Evolutionary conservation across 2,888 invertebrate species (phyloP).

Genomic region (Crocallis elinguaria): DNA sequence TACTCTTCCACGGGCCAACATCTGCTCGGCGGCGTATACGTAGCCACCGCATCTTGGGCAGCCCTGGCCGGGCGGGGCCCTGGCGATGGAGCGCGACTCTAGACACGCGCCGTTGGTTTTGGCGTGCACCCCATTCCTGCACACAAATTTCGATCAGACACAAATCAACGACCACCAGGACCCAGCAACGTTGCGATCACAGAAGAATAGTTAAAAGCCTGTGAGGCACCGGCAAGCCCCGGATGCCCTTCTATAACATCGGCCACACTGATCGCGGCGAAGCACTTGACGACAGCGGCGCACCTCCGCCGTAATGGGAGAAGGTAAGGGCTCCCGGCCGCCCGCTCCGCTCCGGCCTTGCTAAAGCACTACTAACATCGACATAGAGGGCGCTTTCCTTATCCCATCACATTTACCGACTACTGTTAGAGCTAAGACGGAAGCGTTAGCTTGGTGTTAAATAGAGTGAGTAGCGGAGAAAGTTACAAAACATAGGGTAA

Average conservation of each 20-base stretch:
- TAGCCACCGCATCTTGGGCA: conserved; percentile 95
- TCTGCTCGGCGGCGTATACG: conserved; percentile 96
- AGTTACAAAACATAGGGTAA: conserved; percentile 70
- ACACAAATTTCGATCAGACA: conserved; percentile 55
- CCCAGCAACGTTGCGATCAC: conserved; percentile 71
- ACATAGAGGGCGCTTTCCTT: conserved; percentile 90
- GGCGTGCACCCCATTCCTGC: conserved; percentile 72
- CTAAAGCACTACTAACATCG: conserved; percentile 68
- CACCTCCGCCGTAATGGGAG: conserved; percentile 86
- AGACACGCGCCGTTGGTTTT: conserved; percentile 87
- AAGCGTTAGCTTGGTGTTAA: conserved; percentile 80
- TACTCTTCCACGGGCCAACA: conserved; percentile 95
- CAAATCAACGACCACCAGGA: conserved; percentile 40
- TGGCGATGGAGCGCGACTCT: conserved; percentile 90
- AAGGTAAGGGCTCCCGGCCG: conserved; percentile 84
- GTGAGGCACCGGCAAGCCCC: conserved; percentile 64
- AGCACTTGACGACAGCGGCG: conserved; percentile 79
- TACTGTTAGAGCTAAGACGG: conserved; percentile 74
- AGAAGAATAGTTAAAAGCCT: conserved; percentile 82
- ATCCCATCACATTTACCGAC: conserved; percentile 87
- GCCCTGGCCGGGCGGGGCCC: conserved; percentile 93
- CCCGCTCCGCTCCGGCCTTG: conserved; percentile 80
- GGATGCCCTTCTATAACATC: conserved; percentile 68
- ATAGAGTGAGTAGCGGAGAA: conserved; percentile 75
- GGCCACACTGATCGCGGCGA: conserved; percentile 75